phyloP scores from a whole-genome alignment of 2,888 invertebrate species.

The Azorinus chamasolen region DNA sequence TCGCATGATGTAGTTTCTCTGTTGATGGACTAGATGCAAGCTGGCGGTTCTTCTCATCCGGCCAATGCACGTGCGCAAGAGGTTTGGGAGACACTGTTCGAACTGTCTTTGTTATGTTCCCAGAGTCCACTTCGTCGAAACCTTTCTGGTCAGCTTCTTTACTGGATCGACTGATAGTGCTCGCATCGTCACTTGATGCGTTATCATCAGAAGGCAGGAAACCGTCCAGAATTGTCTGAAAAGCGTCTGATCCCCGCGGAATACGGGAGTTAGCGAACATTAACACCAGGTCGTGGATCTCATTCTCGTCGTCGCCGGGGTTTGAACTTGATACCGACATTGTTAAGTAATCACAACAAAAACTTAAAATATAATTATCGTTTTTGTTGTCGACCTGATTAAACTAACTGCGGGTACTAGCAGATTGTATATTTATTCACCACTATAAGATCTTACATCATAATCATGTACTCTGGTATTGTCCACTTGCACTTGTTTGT shows the following conservation, averaged over 20 bases:
- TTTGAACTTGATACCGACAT: constrained; percentile 19
- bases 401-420: too few species aligned
- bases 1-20: constrained; percentile 43
- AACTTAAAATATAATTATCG: too few species aligned
- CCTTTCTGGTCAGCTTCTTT: constrained; percentile 8
- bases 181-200: constrained; percentile 10
- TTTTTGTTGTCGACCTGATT: too few species aligned
- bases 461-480: too few species aligned
- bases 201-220: constrained; percentile 20
- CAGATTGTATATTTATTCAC: too few species aligned
- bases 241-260: constrained; percentile 56
- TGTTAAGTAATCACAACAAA: too few species aligned
- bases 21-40: constrained; percentile 26
- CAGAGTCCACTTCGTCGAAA: constrained; percentile 1
- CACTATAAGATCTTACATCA: too few species aligned
- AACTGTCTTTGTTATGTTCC: constrained; percentile 14
- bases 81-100: constrained; percentile 41
- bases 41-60: constrained; percentile 35
- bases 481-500: too few species aligned
- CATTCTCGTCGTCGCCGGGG: constrained; percentile 32
- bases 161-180: constrained; percentile 17
- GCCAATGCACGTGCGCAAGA: constrained; percentile 52
- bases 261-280: constrained; percentile 59
- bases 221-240: constrained; percentile 51
- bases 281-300: constrained; percentile 55